Percentiles rank a stretch among this genome's conserved stretches.
Evolutionary conservation across 2,113 vertebrate species (phyloP).

Genomic region (Pavo muticus): DNA sequence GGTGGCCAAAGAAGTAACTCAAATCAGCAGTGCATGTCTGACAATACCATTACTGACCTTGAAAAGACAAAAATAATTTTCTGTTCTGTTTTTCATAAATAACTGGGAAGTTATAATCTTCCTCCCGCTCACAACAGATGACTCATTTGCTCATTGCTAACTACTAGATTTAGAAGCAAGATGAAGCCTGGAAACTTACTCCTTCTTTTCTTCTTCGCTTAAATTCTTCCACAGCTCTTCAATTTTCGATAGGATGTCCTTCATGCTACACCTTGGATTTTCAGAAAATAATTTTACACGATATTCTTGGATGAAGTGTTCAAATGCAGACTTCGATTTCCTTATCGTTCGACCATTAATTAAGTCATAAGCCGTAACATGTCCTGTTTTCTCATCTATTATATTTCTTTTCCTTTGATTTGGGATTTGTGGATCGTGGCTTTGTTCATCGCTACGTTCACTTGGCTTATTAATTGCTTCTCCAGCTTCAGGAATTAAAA

Average conservation of each 20-base stretch:
- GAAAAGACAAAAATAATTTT: conserved; percentile 70
- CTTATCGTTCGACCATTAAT: conserved; percentile 85
- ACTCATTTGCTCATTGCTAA: conserved; percentile 82
- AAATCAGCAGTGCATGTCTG: conserved; percentile 46
- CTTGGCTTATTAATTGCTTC: background rate
- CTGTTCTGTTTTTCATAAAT: conserved; percentile 71
- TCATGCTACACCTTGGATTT: conserved; percentile 81
- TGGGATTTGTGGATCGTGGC: conserved; percentile 12
- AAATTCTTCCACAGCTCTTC: conserved; percentile 90
- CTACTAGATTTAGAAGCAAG: conserved; percentile 62
- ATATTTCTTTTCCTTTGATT: conserved; percentile 77
- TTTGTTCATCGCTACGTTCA: background rate
- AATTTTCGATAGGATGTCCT: conserved; percentile 80
- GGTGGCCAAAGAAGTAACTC: conserved; percentile 55
- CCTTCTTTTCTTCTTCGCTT: conserved; percentile 85
- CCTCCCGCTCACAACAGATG: conserved; percentile 60
- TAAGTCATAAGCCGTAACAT: conserved; percentile 89
- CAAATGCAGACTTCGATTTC: conserved; percentile 85
- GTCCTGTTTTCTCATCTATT: conserved; percentile 85
- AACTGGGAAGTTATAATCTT: conserved; percentile 41
- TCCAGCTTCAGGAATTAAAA: conserved; percentile 74
- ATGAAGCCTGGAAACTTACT: conserved; percentile 89
- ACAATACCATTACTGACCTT: conserved; percentile 29
- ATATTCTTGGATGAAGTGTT: conserved; percentile 86
- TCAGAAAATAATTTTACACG: conserved; percentile 82